Conservation (phyloP, 2,888 invertebrate genomes). For the Drosophila austrosaltans region DNA sequence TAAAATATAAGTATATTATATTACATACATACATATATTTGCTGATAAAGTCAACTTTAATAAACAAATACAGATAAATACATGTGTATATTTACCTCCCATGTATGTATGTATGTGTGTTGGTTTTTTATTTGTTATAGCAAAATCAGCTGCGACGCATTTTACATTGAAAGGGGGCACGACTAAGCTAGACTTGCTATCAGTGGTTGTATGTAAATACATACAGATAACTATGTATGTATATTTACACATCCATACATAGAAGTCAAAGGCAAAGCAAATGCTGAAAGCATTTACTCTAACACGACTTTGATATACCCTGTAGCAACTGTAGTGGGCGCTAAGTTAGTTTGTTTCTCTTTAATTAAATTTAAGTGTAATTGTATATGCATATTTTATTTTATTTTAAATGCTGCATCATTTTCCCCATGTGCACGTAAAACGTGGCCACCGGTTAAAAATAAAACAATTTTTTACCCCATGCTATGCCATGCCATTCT, state of each 20-base stretch:
- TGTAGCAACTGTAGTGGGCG: not conserved
- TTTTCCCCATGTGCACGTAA: not conserved
- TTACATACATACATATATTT: conserved; percentile 23
- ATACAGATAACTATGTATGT: conserved; percentile 7
- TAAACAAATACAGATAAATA: conserved; percentile 4
- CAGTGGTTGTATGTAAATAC: not conserved
- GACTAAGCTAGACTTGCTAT: conserved; percentile 30
- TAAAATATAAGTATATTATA: conserved; percentile 31
- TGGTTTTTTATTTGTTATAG: conserved; percentile 12
- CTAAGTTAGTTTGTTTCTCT: not conserved
- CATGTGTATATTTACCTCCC: not conserved
- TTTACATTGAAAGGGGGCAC: conserved; percentile 56
- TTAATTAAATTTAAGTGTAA: not conserved
- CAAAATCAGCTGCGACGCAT: conserved; percentile 56
- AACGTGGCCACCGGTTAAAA: too few relatives aligned
- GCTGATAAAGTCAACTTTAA: conserved; percentile 1
- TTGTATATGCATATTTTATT: too few relatives aligned
- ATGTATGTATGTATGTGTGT: not conserved
- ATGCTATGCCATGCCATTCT: too few relatives aligned
- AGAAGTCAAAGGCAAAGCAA: not conserved
- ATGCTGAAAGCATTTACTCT: not conserved
- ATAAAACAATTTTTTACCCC: too few relatives aligned
- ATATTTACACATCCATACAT: conserved; percentile 2
- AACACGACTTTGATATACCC: not conserved
- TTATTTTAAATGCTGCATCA: not conserved